These are phyloP conservation scores for Alviniconcha strummeri DNA, from an alignment of 2,888 invertebrate genomes.

Conservation along the genomic window DNA sequence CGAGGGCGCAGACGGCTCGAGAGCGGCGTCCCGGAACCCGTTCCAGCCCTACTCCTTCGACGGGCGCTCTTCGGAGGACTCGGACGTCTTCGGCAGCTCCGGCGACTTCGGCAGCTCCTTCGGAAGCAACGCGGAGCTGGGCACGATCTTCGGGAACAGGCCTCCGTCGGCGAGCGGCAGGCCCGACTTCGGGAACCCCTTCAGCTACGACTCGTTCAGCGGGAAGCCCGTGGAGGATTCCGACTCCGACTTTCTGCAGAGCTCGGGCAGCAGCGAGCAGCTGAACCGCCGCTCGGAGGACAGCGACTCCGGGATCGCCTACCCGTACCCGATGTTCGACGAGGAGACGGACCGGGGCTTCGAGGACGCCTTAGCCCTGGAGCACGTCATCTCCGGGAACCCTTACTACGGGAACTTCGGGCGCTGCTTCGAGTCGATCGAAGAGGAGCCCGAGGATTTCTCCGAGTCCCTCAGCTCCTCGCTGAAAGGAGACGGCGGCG, in stretches of 20 bases:
- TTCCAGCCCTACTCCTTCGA: background rate
- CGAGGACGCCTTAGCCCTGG: slow-evolving; percentile 55
- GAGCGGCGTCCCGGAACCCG: background rate
- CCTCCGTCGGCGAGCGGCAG: background rate
- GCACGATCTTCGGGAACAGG: background rate
- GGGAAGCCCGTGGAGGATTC: slow-evolving; percentile 43
- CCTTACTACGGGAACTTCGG: slow-evolving; percentile 48
- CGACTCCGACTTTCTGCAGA: slow-evolving; percentile 43
- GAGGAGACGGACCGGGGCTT: slow-evolving; percentile 59
- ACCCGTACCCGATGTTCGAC: slow-evolving; percentile 44
- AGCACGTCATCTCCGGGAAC: slow-evolving; percentile 42
- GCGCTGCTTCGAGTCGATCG: slow-evolving; percentile 57
- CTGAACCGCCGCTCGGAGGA: background rate
- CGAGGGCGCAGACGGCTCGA: background rate
- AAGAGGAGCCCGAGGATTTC: slow-evolving; percentile 55
- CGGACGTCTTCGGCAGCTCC: background rate
- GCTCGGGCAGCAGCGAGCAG: slow-evolving; percentile 35
- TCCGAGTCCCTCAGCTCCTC: slow-evolving; percentile 27
- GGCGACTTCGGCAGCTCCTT: slow-evolving; percentile 19
- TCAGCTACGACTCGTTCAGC: slow-evolving; percentile 8
- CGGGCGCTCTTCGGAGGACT: background rate
- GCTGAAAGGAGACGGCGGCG: slow-evolving; percentile 24
- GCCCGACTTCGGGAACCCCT: background rate
- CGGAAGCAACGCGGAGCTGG: slow-evolving; percentile 1
- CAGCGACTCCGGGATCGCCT: background rate